Evolutionary conservation across 2,113 vertebrate genomes (phyloP), one percentile per base, ranked within the genome.

Genomic region (Lophochroa leadbeateri): DNA sequence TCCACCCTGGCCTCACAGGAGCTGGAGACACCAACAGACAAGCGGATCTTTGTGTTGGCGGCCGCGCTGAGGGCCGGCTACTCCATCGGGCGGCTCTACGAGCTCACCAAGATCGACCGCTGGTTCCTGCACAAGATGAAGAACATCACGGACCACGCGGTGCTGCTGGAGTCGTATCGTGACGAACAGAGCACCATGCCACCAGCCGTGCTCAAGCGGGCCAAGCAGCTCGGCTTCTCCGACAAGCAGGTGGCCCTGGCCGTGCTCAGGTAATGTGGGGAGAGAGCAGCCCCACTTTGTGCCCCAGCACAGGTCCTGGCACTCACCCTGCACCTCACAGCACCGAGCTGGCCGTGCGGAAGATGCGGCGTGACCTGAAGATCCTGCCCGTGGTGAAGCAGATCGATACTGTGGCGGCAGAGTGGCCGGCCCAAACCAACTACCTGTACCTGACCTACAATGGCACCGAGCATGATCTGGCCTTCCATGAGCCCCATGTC

Each of bases 81-180:
- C 97, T 98, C 98, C 1, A 99, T 99, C 4, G 99, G 99, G 76
- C 98, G 98, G 52, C 99, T 99, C 44, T 99, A 99, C 0, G 98
- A 99, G 57, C 98, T 99, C 89, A 99, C 99, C 9, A 99, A 99
- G 97, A 99, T 99, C 0, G 99, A 99, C 98, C 98, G 99, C 96
- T 99, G 99, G 99, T 99, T 99, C 97, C 98, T 99, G 93, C 97
- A 99, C 98, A 99, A 99, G 92, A 99, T 99, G 99, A 99, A 99
- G 97, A 99, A 98, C 97, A 99, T 99, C 31, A 75, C 98, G 0
- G 98, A 99, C 90, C 99, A 99, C 0, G 77, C 98, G 10, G 85
- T 95, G 52, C 97, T 98, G 93, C 98, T 99, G 84, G 98, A 99
- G 92, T 97, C 97, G 0, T 99, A 98, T 97, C 98, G 98, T 0